phyloP scores from a whole-genome alignment of 2,797 vertebrate species.

The Oreonectes daqikongensis region DNA sequence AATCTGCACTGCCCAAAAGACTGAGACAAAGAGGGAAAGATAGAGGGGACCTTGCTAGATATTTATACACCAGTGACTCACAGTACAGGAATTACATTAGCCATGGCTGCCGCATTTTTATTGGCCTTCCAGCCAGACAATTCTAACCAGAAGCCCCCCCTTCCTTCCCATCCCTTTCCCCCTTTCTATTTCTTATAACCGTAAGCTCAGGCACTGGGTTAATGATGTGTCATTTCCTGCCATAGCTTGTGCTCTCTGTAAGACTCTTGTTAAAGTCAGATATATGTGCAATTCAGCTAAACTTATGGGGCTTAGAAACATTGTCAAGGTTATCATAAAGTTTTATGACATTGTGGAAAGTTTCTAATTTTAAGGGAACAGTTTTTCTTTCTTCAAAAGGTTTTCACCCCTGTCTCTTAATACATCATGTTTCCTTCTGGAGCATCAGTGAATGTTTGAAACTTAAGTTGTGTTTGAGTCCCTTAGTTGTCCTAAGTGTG shows the following conservation, averaged over 20 bases:
- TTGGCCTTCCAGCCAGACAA: conserved; percentile 49
- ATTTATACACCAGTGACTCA: conserved; percentile 61
- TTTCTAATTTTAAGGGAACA: neutral
- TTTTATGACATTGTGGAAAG: conserved; percentile 26
- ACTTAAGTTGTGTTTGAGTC: too few species aligned
- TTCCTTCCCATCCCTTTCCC: neutral
- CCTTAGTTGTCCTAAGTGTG: too few species aligned
- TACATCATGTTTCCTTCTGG: too few species aligned
- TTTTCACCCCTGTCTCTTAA: too few species aligned
- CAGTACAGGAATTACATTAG: conserved; percentile 58
- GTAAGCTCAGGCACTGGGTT: conserved; percentile 47
- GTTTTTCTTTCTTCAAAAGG: too few species aligned
- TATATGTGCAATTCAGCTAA: conserved; percentile 41
- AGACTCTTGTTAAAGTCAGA: conserved; percentile 40
- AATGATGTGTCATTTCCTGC: conserved; percentile 62
- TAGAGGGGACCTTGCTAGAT: conserved; percentile 41
- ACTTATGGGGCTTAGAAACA: conserved; percentile 19
- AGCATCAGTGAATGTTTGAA: too few species aligned
- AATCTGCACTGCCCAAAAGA: conserved; percentile 23
- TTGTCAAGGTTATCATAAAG: conserved; percentile 27
- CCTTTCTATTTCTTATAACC: conserved; percentile 37
- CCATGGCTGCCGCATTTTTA: conserved; percentile 57
- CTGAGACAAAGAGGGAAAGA: conserved; percentile 21
- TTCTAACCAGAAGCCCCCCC: conserved; percentile 33
- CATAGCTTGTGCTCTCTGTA: conserved; percentile 33